Base-by-base conservation (phyloP, 2,113 vertebrate species). In the Pseudorectes ferrugineus region DNA sequence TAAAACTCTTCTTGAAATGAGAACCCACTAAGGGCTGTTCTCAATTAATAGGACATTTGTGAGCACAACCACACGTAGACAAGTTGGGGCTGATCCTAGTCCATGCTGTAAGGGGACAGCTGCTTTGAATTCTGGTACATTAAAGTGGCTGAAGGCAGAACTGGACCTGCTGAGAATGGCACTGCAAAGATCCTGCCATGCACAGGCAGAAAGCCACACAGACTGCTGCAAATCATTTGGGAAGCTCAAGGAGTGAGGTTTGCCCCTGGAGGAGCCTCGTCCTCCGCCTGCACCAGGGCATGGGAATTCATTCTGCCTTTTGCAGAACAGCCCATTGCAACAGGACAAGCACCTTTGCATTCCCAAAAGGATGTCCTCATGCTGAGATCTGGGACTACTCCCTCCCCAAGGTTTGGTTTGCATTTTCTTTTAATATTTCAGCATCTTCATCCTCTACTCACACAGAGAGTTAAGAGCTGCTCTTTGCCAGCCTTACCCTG, bases 1-100 rank as follows among this genome's bases (percentile, higher is more conserved):
- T 83, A 75, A 95, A 97, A 89, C 59, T 88, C 68, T 36, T 93
- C 88, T 93, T 88, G 85, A 94, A 91, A 86, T 45, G 43, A 83
- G 88, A 97, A 88, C 61, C 72, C 90, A 45, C 55, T n/a, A 48
- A 89, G n/a, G 68, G 68, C 85, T 96, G 92, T 65, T 96, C 68
- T 43, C 52, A 96, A 90, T 94, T 96, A 95, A 78, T 45, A 48
- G 85, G 79, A 90, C 68, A 48, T 92, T 96, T 86, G 72, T 80
- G 90, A 92, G 61, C 42, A 55, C 23, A 96, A 81, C 63, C 75
- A 71, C 92, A 96, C n/a, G 42, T 80, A 76, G 63, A 59, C 59
- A 74, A 89, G n/a, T 17, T 59, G 23, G 55, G 78, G 9, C 18
- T 83, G 45, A 52, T 76, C 75, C 40, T 80, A 36, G 20, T 55